These are phyloP conservation scores for Ceratina australensis DNA, from an alignment of 1,140 invertebrate species.

Conservation along the genomic window DNA sequence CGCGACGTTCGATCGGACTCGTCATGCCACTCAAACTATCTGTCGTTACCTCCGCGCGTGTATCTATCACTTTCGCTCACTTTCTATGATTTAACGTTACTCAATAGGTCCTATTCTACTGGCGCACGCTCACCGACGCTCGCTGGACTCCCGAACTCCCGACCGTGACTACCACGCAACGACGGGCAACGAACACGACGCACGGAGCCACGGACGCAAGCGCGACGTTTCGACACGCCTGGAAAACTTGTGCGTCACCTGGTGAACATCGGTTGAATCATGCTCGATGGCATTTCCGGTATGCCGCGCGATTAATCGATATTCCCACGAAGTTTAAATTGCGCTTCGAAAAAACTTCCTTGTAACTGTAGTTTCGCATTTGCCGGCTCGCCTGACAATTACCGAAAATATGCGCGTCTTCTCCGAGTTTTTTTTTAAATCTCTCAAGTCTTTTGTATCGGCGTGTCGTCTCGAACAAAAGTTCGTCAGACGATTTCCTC, in stretches of 20 bases:
- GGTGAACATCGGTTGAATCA: neutral
- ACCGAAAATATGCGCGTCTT: no score
- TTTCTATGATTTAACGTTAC: slow-evolving; percentile 34
- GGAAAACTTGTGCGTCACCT: slow-evolving; percentile 21
- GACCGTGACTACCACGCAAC: slow-evolving; percentile 27
- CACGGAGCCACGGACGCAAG: slow-evolving; percentile 24
- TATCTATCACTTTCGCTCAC: slow-evolving; percentile 40
- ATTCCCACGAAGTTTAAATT: neutral
- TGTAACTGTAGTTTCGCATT: no score
- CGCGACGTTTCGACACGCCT: slow-evolving; percentile 45
- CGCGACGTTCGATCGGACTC: slow-evolving; percentile 1
- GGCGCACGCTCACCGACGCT: slow-evolving; percentile 1
- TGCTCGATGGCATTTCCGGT: slow-evolving; percentile 5
- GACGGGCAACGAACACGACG: slow-evolving; percentile 12
- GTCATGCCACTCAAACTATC: slow-evolving; percentile 13
- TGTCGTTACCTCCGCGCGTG: no score
- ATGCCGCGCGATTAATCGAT: slow-evolving; percentile 14
- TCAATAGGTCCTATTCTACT: slow-evolving; percentile 23
- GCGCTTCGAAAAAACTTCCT: neutral
- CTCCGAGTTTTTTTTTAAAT: no score
- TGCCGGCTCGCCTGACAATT: no score
- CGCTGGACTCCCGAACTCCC: neutral
- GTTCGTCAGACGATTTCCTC: no score
- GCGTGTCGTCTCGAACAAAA: no score
- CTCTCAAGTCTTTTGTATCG: no score